Percentiles rank a stretch among this genome's conserved stretches.
These are phyloP conservation scores for Drosophila prolongata DNA, from an alignment of 2,888 invertebrate species.

Conservation along the genomic window DNA sequence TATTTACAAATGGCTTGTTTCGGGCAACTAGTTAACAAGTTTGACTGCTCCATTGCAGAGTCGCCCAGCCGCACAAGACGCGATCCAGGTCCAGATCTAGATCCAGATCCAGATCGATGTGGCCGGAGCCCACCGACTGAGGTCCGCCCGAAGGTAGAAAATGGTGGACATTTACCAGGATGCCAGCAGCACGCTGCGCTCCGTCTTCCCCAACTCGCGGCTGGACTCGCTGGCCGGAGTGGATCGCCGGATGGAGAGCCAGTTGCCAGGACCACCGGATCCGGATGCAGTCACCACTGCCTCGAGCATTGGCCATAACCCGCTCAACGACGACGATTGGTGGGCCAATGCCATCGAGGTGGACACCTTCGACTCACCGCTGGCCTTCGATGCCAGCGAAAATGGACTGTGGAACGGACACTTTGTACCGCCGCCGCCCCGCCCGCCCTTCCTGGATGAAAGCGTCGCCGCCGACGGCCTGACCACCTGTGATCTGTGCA, in stretches of 20 bases:
- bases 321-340: constrained; percentile 82
- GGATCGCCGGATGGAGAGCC: constrained; percentile 53
- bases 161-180: constrained; percentile 82
- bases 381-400: constrained; percentile 85
- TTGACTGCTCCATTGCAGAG: constrained; percentile 29
- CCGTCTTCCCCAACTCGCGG: constrained; percentile 83
- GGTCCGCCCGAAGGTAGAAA: constrained; percentile 77
- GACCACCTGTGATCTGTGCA: constrained; percentile 90
- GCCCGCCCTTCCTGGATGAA: constrained; percentile 88
- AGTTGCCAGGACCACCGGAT: constrained; percentile 67
- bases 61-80: constrained; percentile 9
- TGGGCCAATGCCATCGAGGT: constrained; percentile 85
- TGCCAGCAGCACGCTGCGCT: constrained; percentile 81
- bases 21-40: constrained; percentile 57
- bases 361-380: constrained; percentile 84
- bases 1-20: constrained; percentile 1
- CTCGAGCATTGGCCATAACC: constrained; percentile 57
- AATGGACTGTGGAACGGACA: constrained; percentile 85
- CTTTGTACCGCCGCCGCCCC: constrained; percentile 89
- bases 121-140: constrained; percentile 40
- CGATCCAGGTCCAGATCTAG: constrained; percentile 25
- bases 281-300: constrained; percentile 22
- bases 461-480: constrained; percentile 88
- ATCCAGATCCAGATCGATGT: constrained; percentile 55
- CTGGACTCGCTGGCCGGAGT: constrained; percentile 77